A percentile compares a stretch with the other conserved stretches of the same genome.
Evolutionary conservation across 2,113 vertebrate species (phyloP).

Genomic region (Oxygymnocypris stewartii): DNA sequence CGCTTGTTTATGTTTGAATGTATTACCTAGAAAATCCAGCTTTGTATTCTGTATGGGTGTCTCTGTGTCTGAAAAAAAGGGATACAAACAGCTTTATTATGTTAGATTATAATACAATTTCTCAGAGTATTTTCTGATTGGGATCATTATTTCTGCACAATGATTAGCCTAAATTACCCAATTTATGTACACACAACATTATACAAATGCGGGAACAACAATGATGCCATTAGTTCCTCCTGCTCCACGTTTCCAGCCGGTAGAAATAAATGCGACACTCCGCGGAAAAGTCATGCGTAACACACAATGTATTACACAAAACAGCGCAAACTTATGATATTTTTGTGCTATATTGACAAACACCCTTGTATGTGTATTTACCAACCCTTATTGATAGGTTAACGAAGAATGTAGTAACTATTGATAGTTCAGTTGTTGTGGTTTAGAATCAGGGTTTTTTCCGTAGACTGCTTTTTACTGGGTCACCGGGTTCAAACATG

Average conservation of each 20-base stretch:
- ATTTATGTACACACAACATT: not conserved
- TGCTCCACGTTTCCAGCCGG: slow-evolving; percentile 45
- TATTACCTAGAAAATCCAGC: not conserved
- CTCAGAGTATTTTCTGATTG: not conserved
- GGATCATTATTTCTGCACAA: not conserved
- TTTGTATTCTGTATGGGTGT: not conserved
- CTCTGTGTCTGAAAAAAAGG: not conserved
- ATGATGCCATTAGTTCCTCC: slow-evolving; percentile 17
- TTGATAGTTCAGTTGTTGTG: not conserved
- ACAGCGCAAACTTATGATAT: not conserved
- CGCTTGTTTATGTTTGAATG: not conserved
- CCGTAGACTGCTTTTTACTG: no score
- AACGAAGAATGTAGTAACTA: not conserved
- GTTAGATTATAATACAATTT: not conserved
- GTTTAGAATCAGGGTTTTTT: not conserved
- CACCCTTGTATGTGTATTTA: not conserved
- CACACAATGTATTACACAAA: not conserved
- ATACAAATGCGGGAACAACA: not conserved
- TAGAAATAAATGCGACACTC: slow-evolving; percentile 5
- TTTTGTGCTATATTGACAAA: not conserved
- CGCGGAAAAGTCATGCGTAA: slow-evolving; percentile 15
- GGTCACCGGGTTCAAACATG: slow-evolving; percentile 71
- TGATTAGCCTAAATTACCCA: not conserved
- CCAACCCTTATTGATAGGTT: not conserved
- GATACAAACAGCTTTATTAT: not conserved